Evolutionary conservation across 1,140 invertebrate species (phyloP).

Genomic region (Cydia fagiglandana): DNA sequence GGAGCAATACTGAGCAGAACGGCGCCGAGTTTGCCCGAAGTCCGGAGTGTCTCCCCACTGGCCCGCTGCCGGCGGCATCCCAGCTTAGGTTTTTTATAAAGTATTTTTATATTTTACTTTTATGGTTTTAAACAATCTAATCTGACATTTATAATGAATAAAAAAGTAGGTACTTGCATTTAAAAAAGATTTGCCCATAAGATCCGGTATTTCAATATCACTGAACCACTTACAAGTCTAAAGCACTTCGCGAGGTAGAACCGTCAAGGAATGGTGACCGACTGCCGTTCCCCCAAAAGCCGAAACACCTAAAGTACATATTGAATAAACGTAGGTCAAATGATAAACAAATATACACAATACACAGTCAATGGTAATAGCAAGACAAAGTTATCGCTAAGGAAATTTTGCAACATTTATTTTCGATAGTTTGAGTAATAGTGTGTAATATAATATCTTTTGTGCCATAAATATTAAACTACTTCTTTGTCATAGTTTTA

Average conservation of each 20-base stretch:
- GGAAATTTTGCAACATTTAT: neutral
- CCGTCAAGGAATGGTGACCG: neutral
- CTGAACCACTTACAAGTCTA: neutral
- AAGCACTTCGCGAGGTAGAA: neutral
- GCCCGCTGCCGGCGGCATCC: too few species aligned
- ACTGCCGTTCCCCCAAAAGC: slow-evolving; percentile 1
- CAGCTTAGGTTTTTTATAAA: too few species aligned
- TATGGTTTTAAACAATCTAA: too few species aligned
- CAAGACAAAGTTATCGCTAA: neutral
- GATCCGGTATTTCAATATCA: neutral
- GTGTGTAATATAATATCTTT: too few species aligned
- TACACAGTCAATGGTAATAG: neutral
- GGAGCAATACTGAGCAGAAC: too few species aligned
- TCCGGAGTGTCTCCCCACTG: too few species aligned
- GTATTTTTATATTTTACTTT: too few species aligned
- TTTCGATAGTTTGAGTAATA: neutral
- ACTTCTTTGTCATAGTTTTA: too few species aligned
- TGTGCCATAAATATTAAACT: too few species aligned
- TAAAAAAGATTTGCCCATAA: too few species aligned
- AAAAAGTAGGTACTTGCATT: neutral
- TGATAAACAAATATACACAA: neutral
- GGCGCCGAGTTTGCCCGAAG: too few species aligned
- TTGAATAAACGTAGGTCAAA: neutral
- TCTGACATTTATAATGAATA: too few species aligned
- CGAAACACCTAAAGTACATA: neutral